phyloP scores from a whole-genome alignment of 1,140 invertebrate species.

The Cyrtorhinus lividipennis region DNA sequence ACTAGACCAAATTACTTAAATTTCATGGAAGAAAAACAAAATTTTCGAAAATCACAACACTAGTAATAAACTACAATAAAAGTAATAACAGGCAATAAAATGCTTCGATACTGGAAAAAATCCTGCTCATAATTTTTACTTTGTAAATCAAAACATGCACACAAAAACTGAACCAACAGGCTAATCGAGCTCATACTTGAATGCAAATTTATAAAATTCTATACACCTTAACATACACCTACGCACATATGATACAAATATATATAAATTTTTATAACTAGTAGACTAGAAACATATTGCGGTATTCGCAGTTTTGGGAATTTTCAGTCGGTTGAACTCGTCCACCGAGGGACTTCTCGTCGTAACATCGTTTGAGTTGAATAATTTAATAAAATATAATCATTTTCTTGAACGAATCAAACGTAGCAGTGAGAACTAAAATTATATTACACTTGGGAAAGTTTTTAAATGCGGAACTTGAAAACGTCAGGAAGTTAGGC shows the following conservation, averaged over 20 bases:
- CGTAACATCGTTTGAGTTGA: too few relatives aligned
- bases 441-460: too few relatives aligned
- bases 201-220: not conserved
- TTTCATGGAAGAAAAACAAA: too few relatives aligned
- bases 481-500: too few relatives aligned
- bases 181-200: not conserved
- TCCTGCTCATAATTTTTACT: not conserved
- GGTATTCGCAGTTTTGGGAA: too few relatives aligned
- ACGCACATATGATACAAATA: not conserved
- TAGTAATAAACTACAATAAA: conserved; percentile 3
- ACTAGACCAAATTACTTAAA: too few relatives aligned
- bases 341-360: too few relatives aligned
- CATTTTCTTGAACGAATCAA: too few relatives aligned
- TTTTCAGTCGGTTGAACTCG: too few relatives aligned
- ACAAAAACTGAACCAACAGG: not conserved
- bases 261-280: not conserved
- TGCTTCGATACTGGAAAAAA: conserved; percentile 4
- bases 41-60: conserved; percentile 2
- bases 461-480: too few relatives aligned
- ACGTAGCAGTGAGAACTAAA: too few relatives aligned
- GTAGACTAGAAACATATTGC: conserved; percentile 3
- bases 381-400: too few relatives aligned
- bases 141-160: not conserved
- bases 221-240: conserved; percentile 4
- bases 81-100: conserved; percentile 5